phyloP scores from a whole-genome alignment of 2,113 vertebrate species.

The Pyxicephalus adspersus region DNA sequence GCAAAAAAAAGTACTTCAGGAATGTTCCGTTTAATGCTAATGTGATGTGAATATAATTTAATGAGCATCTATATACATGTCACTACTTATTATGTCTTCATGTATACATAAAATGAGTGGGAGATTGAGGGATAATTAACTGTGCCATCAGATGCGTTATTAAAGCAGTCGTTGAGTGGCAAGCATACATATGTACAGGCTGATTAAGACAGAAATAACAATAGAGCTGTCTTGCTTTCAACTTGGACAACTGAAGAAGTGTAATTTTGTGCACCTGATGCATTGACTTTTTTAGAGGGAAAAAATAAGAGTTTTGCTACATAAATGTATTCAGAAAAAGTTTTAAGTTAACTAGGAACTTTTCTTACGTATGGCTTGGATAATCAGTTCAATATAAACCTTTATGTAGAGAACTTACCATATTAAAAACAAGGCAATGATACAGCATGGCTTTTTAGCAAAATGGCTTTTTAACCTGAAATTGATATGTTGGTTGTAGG shows the following conservation, averaged over 20 bases:
- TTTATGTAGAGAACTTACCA: too few species aligned
- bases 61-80: constrained; percentile 22
- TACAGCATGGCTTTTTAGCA: too few species aligned
- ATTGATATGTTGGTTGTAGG: too few species aligned
- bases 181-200: constrained; percentile 20
- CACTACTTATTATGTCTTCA: constrained; percentile 22
- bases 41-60: constrained; percentile 31
- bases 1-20: constrained; percentile 12
- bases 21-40: constrained; percentile 19
- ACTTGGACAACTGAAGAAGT: neutral
- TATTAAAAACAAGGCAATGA: too few species aligned
- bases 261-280: constrained; percentile 10
- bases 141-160: constrained; percentile 14
- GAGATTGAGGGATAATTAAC: constrained; percentile 23
- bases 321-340: neutral
- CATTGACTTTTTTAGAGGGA: neutral
- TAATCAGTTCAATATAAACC: too few species aligned
- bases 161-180: neutral
- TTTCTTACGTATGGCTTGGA: too few species aligned
- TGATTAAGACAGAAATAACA: constrained; percentile 40
- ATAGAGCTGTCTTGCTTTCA: neutral
- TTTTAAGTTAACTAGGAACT: neutral
- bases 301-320: neutral
- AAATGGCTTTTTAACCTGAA: too few species aligned
- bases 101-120: constrained; percentile 20